Conservation (phyloP, 1,140 invertebrate species). For the Ylistrum balloti region DNA sequence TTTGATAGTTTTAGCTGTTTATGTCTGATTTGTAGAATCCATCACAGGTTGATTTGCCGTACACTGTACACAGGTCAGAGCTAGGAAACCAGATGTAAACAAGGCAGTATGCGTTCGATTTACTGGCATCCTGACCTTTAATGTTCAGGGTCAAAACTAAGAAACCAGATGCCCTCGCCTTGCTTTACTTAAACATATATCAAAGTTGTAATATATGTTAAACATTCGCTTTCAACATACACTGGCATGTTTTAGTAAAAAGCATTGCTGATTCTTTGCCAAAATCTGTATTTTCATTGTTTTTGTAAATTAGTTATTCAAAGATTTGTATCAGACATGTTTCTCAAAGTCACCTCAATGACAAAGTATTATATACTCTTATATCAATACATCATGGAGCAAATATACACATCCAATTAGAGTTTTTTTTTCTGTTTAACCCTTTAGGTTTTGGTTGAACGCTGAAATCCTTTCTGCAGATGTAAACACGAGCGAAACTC, state of each 20-base stretch:
- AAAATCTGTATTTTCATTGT: too few relatives aligned
- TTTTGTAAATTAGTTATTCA: too few relatives aligned
- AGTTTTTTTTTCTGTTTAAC: neutral
- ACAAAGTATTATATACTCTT: neutral
- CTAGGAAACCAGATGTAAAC: conserved; percentile 17
- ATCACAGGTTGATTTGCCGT: neutral
- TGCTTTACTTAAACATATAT: neutral
- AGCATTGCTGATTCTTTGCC: too few relatives aligned
- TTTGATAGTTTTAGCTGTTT: neutral
- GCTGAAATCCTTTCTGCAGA: neutral
- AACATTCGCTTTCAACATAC: too few relatives aligned
- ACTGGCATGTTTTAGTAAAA: too few relatives aligned
- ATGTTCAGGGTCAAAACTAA: neutral
- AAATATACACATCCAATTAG: neutral
- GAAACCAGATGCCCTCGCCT: neutral
- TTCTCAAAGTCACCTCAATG: too few relatives aligned
- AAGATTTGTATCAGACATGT: too few relatives aligned
- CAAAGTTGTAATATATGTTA: too few relatives aligned
- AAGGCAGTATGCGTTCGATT: neutral
- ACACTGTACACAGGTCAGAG: neutral
- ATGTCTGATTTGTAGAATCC: neutral
- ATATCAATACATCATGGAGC: neutral
- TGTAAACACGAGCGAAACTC: neutral
- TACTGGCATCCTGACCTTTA: neutral
- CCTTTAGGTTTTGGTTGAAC: neutral